These are phyloP conservation scores for Phainopepla nitens DNA, from an alignment of 2,113 vertebrate genomes.

Conservation along the genomic window DNA sequence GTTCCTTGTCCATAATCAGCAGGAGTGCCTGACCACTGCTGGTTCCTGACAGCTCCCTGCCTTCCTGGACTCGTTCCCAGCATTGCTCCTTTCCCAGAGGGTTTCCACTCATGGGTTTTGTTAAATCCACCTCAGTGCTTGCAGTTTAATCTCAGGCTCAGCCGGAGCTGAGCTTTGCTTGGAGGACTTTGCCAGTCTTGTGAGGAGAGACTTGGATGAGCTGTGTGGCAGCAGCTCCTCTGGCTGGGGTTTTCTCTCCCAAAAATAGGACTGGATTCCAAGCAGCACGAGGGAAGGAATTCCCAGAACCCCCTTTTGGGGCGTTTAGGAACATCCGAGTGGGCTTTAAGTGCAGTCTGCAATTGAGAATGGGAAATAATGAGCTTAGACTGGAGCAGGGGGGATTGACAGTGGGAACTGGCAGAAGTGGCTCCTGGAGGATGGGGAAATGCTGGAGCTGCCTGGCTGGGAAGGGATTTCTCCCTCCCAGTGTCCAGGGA, in stretches of 20 bases:
- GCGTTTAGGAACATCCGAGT: rapidly evolving
- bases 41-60: background rate
- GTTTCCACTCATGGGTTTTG: background rate
- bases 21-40: background rate
- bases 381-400: background rate
- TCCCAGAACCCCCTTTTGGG: background rate
- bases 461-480: background rate
- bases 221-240: background rate
- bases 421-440: background rate
- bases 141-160: background rate
- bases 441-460: background rate
- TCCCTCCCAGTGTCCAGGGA: background rate
- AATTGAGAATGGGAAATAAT: background rate
- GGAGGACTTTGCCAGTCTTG: background rate
- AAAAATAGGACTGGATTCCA: background rate
- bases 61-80: background rate
- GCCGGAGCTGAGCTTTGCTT: background rate
- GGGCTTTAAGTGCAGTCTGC: background rate
- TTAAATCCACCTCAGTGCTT: background rate
- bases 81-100: background rate
- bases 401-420: background rate
- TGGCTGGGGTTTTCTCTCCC: background rate
- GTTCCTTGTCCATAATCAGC: background rate
- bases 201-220: background rate
- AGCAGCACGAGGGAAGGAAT: background rate